phyloP scores from a whole-genome alignment of 2,888 invertebrate genomes.

The Athalia circularis region DNA sequence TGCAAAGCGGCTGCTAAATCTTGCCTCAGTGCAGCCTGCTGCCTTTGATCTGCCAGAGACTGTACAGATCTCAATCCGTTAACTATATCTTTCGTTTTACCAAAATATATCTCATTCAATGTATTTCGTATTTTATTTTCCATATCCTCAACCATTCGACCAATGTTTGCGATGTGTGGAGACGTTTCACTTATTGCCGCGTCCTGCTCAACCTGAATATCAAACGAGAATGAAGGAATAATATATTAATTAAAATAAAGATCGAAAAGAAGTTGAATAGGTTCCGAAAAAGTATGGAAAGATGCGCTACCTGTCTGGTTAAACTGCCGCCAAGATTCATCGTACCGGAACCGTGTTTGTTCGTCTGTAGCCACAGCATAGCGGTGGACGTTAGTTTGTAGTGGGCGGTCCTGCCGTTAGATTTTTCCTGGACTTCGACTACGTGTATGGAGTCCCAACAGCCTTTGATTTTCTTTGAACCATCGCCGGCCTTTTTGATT shows the following conservation, averaged over 20 bases:
- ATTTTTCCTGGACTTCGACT: constrained; percentile 98
- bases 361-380: constrained; percentile 99
- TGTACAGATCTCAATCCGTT: constrained; percentile 92
- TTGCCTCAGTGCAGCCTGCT: constrained; percentile 89
- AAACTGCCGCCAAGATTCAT: constrained; percentile 99
- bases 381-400: constrained; percentile 99
- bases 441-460: constrained; percentile 99
- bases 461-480: constrained; percentile 98
- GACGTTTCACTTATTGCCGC: constrained; percentile 92
- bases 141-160: constrained; percentile 99
- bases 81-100: constrained; percentile 98
- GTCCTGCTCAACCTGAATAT: constrained; percentile 90
- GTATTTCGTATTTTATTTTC: constrained; percentile 99
- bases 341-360: constrained; percentile 96
- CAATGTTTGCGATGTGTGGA: constrained; percentile 99
- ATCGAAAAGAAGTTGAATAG: too few species aligned
- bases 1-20: constrained; percentile 90
- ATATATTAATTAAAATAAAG: not conserved
- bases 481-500: constrained; percentile 99
- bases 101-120: constrained; percentile 98
- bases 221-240: not conserved
- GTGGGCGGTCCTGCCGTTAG: constrained; percentile 94
- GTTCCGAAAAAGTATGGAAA: too few species aligned
- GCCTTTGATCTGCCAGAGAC: constrained; percentile 88
- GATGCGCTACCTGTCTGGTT: constrained; percentile 87